Conservation (phyloP, 2,888 invertebrate species). For the Lottia gigantea region DNA sequence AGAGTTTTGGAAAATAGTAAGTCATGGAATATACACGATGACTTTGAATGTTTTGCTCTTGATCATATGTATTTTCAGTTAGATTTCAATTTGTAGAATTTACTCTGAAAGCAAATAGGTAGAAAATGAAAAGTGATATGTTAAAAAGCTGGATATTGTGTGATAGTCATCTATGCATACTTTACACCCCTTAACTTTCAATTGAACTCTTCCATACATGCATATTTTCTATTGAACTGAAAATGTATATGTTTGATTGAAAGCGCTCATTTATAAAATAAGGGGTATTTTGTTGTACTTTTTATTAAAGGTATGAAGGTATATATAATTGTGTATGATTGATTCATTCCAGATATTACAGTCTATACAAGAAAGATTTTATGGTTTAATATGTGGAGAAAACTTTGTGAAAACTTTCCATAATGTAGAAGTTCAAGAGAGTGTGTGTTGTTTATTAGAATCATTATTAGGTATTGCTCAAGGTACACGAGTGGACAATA, state of each 20-base stretch:
- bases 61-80: constrained; percentile 29
- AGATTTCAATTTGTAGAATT: constrained; percentile 47
- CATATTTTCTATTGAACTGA: no score
- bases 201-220: no score
- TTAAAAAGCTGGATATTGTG: no score
- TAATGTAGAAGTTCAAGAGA: constrained; percentile 76
- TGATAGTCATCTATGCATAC: no score
- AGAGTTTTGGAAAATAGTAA: constrained; percentile 62
- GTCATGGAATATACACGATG: constrained; percentile 16
- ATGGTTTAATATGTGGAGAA: constrained; percentile 71
- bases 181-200: no score
- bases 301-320: no score
- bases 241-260: no score
- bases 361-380: constrained; percentile 73
- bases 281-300: no score
- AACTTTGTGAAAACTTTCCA: constrained; percentile 73
- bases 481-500: constrained; percentile 59
- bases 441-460: constrained; percentile 81
- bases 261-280: no score
- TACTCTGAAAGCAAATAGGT: no score
- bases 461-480: constrained; percentile 71
- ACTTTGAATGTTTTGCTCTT: neutral
- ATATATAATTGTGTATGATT: no score
- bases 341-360: constrained; percentile 68
- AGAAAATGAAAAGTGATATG: no score